A percentile compares a stretch with the other conserved stretches of the same genome.
These are phyloP conservation scores for Caenorhabditis virilis DNA, from an alignment of 2,888 invertebrate genomes.

Conservation along the genomic window DNA sequence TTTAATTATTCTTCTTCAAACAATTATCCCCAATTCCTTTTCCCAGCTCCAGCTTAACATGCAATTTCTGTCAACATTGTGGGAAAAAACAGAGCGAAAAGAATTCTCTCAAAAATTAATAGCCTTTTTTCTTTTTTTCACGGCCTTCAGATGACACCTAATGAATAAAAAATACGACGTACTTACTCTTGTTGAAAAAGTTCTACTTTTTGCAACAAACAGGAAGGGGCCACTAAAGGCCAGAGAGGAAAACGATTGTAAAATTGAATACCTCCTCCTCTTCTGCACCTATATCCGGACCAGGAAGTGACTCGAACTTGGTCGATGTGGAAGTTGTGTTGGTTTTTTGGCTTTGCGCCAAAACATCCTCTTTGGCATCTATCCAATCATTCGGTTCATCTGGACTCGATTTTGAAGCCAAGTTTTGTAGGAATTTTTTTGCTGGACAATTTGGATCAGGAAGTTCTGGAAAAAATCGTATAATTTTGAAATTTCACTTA, in stretches of 20 bases:
- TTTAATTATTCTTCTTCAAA: too few relatives aligned
- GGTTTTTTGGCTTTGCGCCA: neutral
- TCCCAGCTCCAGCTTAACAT: too few relatives aligned
- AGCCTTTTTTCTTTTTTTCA: too few relatives aligned
- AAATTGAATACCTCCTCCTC: conserved; percentile 21
- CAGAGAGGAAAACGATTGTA: conserved; percentile 4
- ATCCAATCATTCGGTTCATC: conserved; percentile 22
- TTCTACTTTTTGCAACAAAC: too few relatives aligned
- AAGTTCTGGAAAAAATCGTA: conserved; percentile 21
- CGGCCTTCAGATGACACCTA: too few relatives aligned
- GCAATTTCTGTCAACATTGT: too few relatives aligned
- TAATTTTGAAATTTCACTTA: neutral
- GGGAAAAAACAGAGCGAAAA: too few relatives aligned
- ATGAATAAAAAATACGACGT: too few relatives aligned
- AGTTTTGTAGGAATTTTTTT: conserved; percentile 23
- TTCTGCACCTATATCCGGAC: conserved; percentile 50
- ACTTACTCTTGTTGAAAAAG: too few relatives aligned
- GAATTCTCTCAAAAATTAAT: too few relatives aligned
- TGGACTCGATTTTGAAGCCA: conserved; percentile 3
- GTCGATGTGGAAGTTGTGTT: neutral
- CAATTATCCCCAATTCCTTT: too few relatives aligned
- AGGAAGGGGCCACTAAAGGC: conserved; percentile 4
- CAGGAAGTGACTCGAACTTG: conserved; percentile 38
- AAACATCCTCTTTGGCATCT: conserved; percentile 25
- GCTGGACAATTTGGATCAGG: conserved; percentile 44